Conservation (phyloP, 2,113 vertebrate species). For the Progne subis region DNA sequence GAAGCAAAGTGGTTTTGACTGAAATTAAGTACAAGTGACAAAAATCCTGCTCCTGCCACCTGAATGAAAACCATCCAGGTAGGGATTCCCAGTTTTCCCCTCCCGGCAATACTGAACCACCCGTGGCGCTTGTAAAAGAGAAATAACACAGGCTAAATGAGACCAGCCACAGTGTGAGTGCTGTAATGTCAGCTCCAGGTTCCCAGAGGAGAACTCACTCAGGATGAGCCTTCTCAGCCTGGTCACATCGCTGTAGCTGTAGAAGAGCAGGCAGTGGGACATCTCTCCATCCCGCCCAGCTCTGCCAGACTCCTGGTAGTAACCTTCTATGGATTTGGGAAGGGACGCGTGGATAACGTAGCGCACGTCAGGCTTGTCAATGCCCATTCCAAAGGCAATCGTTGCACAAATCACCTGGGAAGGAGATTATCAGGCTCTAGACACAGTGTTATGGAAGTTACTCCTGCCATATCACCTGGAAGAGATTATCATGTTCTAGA, state of each 20-base stretch:
- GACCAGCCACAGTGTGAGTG: fast-evolving
- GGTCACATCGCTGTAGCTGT: conserved; percentile 88
- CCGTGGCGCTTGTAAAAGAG: fast-evolving
- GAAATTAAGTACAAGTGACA: neutral
- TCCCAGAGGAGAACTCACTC: conserved; percentile 56
- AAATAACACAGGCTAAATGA: neutral
- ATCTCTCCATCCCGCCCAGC: conserved; percentile 92
- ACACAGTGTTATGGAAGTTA: no score
- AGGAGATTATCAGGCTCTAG: neutral
- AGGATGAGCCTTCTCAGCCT: conserved; percentile 90
- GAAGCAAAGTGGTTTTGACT: neutral
- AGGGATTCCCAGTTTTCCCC: neutral
- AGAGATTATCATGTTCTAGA: no score
- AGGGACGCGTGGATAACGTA: conserved; percentile 97
- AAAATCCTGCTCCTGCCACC: neutral
- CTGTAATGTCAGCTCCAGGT: fast-evolving
- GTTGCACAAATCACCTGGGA: conserved; percentile 96
- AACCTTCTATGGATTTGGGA: conserved; percentile 96
- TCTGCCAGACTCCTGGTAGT: conserved; percentile 95
- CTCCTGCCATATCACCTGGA: no score
- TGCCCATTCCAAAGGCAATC: conserved; percentile 97
- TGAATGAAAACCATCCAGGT: neutral
- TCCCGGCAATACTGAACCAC: fast-evolving
- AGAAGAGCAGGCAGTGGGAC: conserved; percentile 96
- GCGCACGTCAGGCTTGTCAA: conserved; percentile 96